Evolutionary conservation across 2,888 invertebrate species (phyloP).

Genomic region (Gibbula magus): DNA sequence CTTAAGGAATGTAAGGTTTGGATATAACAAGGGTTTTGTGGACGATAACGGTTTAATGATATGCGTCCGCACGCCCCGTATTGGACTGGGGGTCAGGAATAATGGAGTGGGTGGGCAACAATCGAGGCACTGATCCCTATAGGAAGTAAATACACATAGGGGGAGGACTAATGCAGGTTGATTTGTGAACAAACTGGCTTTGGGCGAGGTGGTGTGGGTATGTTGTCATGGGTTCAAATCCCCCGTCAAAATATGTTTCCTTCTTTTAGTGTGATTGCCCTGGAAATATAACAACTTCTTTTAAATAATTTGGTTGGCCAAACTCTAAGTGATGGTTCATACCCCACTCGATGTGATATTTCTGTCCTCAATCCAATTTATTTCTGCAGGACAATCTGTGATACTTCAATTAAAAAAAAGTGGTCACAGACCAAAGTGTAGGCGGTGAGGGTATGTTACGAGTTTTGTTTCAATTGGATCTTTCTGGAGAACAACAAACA

Average conservation of each 20-base stretch:
- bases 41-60: not conserved
- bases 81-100: not conserved
- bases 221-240: not conserved
- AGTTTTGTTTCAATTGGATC: no score
- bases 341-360: no score
- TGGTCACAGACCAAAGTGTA: no score
- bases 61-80: not conserved
- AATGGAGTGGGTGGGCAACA: not conserved
- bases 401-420: no score
- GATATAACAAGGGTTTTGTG: not conserved
- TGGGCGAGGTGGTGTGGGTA: not conserved
- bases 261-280: not conserved
- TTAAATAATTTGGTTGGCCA: not conserved
- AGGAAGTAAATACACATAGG: not conserved
- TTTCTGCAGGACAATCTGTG: no score
- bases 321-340: no score
- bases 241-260: not conserved
- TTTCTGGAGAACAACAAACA: no score
- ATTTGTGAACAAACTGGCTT: not conserved
- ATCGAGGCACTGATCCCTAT: not conserved
- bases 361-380: no score
- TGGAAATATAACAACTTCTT: not conserved
- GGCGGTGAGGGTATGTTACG: no score
- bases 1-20: not conserved
- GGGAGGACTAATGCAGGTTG: not conserved